These are phyloP conservation scores for Stratiolaelaps scimitus DNA, from an alignment of 1,140 invertebrate genomes.

Conservation along the genomic window DNA sequence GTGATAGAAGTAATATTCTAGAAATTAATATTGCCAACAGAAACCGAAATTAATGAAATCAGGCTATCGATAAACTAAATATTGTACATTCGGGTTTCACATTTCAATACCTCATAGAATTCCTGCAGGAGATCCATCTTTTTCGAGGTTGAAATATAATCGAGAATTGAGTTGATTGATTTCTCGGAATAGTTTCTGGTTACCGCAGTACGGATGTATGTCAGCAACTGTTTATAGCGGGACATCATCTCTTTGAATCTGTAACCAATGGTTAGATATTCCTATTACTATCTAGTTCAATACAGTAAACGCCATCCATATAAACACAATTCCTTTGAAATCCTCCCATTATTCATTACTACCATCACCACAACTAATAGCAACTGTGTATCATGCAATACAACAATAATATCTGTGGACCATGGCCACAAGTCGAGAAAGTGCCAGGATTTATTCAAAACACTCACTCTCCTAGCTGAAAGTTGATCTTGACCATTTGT, in stretches of 20 bases:
- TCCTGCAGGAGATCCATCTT: slow-evolving; percentile 99
- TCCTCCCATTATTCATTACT: background rate
- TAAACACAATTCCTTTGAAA: slow-evolving; percentile 2
- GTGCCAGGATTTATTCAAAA: no score
- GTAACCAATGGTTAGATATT: slow-evolving; percentile 37
- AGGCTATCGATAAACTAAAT: no score
- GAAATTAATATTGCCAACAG: no score
- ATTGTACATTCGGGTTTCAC: no score
- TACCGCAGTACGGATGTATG: slow-evolving; percentile 96
- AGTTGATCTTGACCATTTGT: slow-evolving; percentile 99
- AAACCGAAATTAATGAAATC: no score
- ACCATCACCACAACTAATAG: background rate
- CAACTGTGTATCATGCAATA: no score
- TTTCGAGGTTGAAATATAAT: slow-evolving; percentile 98
- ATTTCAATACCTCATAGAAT: slow-evolving; percentile 65
- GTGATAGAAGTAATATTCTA: no score
- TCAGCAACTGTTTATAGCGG: slow-evolving; percentile 87
- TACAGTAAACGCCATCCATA: no score
- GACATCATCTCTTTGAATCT: slow-evolving; percentile 96
- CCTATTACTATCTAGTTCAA: no score
- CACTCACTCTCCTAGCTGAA: slow-evolving; percentile 64
- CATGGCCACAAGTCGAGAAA: no score
- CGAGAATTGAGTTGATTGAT: slow-evolving; percentile 97
- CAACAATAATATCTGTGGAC: no score
- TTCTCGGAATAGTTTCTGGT: slow-evolving; percentile 99